These are phyloP conservation scores for Dasyurus viverrinus DNA, from an alignment of 2,113 vertebrate genomes.

Conservation along the genomic window DNA sequence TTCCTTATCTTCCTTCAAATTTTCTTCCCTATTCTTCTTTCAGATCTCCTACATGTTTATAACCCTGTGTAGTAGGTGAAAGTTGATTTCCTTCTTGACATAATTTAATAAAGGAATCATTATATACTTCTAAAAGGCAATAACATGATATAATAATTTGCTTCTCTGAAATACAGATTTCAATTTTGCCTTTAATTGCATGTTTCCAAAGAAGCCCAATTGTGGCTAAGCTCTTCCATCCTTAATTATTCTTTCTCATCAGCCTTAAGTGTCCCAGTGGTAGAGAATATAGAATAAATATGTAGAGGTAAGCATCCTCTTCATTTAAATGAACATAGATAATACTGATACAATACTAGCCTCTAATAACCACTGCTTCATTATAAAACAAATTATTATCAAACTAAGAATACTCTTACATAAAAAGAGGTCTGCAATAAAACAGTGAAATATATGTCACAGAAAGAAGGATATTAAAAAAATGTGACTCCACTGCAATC, in stretches of 20 bases:
- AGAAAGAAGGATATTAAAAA: slow-evolving; percentile 73
- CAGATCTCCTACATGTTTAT: not conserved
- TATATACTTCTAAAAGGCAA: not conserved
- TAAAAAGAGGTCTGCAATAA: slow-evolving; percentile 23
- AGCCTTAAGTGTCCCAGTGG: slow-evolving; percentile 20
- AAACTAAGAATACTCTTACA: slow-evolving; percentile 9
- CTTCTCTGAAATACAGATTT: not conserved
- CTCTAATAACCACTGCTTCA: not conserved
- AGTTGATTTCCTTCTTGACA: not conserved
- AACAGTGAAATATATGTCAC: slow-evolving; percentile 7
- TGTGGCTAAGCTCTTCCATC: not conserved
- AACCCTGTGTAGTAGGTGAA: not conserved
- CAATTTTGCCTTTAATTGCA: slow-evolving; percentile 13
- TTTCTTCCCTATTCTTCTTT: not conserved
- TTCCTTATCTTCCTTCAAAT: not conserved
- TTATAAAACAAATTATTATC: slow-evolving; percentile 8
- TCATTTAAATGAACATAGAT: slow-evolving; percentile 11
- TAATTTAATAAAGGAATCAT: not conserved
- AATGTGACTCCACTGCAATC: slow-evolving; percentile 53
- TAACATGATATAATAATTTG: not conserved
- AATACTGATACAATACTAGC: slow-evolving; percentile 15
- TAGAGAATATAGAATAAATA: slow-evolving; percentile 13
- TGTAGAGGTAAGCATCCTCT: not conserved
- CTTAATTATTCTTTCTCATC: not conserved
- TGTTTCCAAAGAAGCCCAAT: slow-evolving; percentile 13